Base-by-base conservation (phyloP, 2,888 invertebrate genomes). In the Caenorhabditis sp. region DNA sequence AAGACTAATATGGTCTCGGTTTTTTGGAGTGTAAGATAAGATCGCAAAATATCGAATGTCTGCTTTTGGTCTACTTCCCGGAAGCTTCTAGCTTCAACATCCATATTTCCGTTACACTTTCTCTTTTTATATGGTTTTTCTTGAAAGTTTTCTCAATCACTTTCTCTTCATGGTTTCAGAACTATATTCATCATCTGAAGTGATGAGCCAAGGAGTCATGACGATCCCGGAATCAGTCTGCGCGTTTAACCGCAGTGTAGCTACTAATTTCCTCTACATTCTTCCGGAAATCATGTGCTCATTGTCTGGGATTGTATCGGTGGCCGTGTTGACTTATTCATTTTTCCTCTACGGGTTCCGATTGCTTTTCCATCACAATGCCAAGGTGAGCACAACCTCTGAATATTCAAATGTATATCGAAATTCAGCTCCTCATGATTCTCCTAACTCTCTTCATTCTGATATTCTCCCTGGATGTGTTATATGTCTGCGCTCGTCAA, bases 351-450 rank as follows among this genome's bases (percentile, higher is more conserved):
- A 82, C 26, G 77, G 77, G 35, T 82, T 77, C 22, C 38, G 74
- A 19, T 22, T 82, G 3, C 24, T 82, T 35, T 82, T 82, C 26
- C 82, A 82, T 63, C 59, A 69, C 16, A 82, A 82, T 56, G 82
- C 82, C 7, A 82, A 82, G 35, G 80, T 80, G 26, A 44, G 49
- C 63, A 10, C 3, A 44, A n/a, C 12, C 2, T 19, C 5, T 64
- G 2, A 0, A 24, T 3, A 3, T 24, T 14, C 44, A 49, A 35
- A 31, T 31, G 31, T 31, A 16, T 49, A 51, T n/a, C n/a, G n/a
- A n/a, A n/a, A n/a, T 64, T 69, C 35, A 80, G 70, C 63, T 79
- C 14, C 49, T 82, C 0, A 82, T 82, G 82, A 77, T 82, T 16
- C 74, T 82, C 12, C 74, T 82, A 26, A 77, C 77, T 0, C 14